Percentiles rank a stretch among this genome's conserved stretches.
Evolutionary conservation across 1,140 invertebrate species (phyloP).

Genomic region (Platyscapa corneri): DNA sequence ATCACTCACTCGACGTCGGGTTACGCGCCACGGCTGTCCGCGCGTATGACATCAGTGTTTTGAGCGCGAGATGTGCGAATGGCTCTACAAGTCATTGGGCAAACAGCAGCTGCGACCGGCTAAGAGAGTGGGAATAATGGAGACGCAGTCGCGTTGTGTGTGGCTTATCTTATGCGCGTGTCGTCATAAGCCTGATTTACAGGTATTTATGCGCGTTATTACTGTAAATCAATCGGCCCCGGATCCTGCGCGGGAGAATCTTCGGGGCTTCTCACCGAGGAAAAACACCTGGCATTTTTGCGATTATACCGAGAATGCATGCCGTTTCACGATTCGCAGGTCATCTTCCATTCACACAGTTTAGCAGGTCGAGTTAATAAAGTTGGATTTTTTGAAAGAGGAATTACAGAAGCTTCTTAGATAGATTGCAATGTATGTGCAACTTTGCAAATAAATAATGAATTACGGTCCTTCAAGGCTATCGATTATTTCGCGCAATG

Average conservation of each 20-base stretch:
- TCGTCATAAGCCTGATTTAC: conserved; percentile 70
- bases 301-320: not conserved
- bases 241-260: not conserved
- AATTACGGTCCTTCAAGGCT: not conserved
- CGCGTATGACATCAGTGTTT: not conserved
- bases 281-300: conserved; percentile 11
- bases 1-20: conserved; percentile 61
- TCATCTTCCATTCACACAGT: not conserved
- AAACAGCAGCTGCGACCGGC: conserved; percentile 56
- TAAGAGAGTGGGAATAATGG: not conserved
- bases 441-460: not conserved
- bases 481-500: not conserved
- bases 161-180: conserved; percentile 48
- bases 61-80: conserved; percentile 44
- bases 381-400: too few species aligned
- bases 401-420: too few species aligned
- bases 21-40: not conserved
- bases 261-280: not conserved
- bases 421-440: not conserved
- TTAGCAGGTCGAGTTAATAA: not conserved
- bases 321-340: not conserved
- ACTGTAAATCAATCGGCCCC: conserved; percentile 63
- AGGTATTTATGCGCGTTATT: conserved; percentile 64
- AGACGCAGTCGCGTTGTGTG: not conserved
- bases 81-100: conserved; percentile 66